A percentile compares a stretch with the other conserved stretches of the same genome.
Conservation (phyloP, 1,140 invertebrate genomes). For the Drosophila arawakana region DNA sequence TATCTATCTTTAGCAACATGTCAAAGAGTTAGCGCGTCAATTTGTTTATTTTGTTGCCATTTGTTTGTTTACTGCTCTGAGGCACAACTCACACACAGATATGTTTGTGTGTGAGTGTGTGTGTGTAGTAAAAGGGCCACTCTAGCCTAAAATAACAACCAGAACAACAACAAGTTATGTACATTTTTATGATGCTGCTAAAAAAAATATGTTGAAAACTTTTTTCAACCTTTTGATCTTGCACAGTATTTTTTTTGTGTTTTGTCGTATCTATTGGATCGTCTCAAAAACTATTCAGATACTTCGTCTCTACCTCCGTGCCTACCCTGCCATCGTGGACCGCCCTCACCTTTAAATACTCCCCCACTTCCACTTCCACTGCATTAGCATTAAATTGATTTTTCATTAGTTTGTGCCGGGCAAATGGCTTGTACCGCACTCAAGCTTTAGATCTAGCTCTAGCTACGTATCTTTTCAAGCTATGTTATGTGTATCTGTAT, state of each 20-base stretch:
- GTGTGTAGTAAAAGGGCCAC: conserved; percentile 51
- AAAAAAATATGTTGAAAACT: conserved; percentile 40
- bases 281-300: conserved; percentile 21
- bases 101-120: conserved; percentile 8
- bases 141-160: conserved; percentile 53
- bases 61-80: conserved; percentile 56
- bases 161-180: conserved; percentile 36
- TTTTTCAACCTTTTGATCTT: conserved; percentile 48
- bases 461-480: conserved; percentile 14
- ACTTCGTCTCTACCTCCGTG: conserved; percentile 13
- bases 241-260: conserved; percentile 29
- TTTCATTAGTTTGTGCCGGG: conserved; percentile 59
- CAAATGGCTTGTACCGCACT: conserved; percentile 41
- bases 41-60: conserved; percentile 62
- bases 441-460: conserved; percentile 3
- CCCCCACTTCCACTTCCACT: conserved; percentile 27
- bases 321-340: too few relatives aligned
- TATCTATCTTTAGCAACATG: conserved; percentile 30
- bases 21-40: conserved; percentile 52
- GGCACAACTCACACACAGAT: conserved; percentile 28
- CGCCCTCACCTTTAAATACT: background rate
- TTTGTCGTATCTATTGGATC: conserved; percentile 54
- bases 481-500: conserved; percentile 18
- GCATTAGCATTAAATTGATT: conserved; percentile 66
- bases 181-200: conserved; percentile 64